A percentile compares a stretch with the other conserved stretches of the same genome.
phyloP scores from a whole-genome alignment of 53 echinoderm and acorn worm species.

The Pentamera pediparva region DNA sequence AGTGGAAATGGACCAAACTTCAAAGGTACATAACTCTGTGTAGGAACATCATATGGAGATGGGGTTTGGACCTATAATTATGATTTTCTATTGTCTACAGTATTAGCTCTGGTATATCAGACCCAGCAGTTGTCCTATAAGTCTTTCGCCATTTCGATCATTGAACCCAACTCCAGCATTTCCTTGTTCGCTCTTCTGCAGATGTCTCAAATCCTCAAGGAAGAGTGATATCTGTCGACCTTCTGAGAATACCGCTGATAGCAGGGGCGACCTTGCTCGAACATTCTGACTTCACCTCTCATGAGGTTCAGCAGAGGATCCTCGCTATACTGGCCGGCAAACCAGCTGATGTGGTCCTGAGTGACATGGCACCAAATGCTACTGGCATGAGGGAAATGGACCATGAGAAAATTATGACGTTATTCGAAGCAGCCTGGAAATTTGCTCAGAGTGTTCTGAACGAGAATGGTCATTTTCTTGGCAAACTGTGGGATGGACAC shows the following conservation, averaged over 20 bases:
- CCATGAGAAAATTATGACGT: conserved; percentile 63
- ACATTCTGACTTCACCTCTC: conserved; percentile 61
- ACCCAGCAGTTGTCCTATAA: no score
- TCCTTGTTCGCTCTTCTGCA: conserved; percentile 18
- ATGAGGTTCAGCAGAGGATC: conserved; percentile 48
- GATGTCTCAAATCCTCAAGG: conserved; percentile 57
- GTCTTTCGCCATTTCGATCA: no score
- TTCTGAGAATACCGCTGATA: conserved; percentile 65
- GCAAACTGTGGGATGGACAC: conserved; percentile 84
- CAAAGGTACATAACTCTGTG: no score
- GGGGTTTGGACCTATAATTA: no score
- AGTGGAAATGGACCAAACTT: no score
- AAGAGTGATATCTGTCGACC: conserved; percentile 69
- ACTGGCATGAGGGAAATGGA: conserved; percentile 76
- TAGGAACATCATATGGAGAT: no score
- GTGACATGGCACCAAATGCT: conserved; percentile 95
- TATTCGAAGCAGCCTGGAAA: conserved; percentile 37
- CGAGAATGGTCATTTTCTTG: conserved; percentile 63
- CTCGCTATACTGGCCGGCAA: conserved; percentile 27
- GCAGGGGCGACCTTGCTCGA: conserved; percentile 60
- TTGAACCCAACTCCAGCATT: no score
- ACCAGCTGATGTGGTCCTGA: conserved; percentile 47
- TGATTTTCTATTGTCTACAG: no score
- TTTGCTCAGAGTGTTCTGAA: conserved; percentile 52
- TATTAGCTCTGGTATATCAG: no score